Percentiles rank a stretch among this genome's conserved stretches.
Conservation (phyloP, 1,140 invertebrate genomes). For the Drosophila funebris region DNA sequence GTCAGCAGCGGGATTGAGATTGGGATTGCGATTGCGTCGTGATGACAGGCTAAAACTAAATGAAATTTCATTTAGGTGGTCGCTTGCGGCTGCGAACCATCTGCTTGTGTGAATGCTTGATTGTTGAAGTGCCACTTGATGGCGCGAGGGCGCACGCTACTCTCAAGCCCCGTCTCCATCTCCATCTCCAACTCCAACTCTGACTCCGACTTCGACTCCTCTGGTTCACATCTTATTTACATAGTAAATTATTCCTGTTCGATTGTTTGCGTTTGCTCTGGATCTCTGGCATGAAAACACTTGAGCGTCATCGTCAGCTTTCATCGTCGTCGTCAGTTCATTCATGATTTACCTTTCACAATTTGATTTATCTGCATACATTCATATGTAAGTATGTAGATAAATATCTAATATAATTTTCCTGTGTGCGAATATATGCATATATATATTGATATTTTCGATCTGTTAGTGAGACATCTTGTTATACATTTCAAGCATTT, state of each 20-base stretch:
- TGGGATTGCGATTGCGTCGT: conserved; percentile 62
- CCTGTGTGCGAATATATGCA: not conserved
- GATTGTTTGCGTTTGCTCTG: conserved; percentile 80
- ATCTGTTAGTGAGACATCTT: conserved; percentile 42
- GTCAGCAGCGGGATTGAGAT: conserved; percentile 31
- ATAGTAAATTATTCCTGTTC: conserved; percentile 82
- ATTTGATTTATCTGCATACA: conserved; percentile 44
- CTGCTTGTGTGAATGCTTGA: conserved; percentile 82
- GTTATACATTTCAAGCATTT: conserved; percentile 13
- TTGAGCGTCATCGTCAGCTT: conserved; percentile 77
- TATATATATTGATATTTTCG: conserved; percentile 8
- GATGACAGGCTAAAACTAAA: conserved; percentile 76
- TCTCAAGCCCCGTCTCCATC: conserved; percentile 31
- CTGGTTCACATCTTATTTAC: conserved; percentile 70
- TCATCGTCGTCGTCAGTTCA: conserved; percentile 63
- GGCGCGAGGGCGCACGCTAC: conserved; percentile 80
- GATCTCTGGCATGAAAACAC: conserved; percentile 78
- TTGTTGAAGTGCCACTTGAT: conserved; percentile 79
- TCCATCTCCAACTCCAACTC: not conserved
- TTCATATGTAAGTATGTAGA: not conserved
- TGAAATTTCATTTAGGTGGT: conserved; percentile 79
- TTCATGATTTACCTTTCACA: conserved; percentile 79
- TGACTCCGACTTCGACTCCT: not conserved
- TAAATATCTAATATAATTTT: conserved; percentile 23
- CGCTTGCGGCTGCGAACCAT: conserved; percentile 68